Base-by-base conservation (phyloP, 2,113 vertebrate genomes). In the Scartelaos histophorus region DNA sequence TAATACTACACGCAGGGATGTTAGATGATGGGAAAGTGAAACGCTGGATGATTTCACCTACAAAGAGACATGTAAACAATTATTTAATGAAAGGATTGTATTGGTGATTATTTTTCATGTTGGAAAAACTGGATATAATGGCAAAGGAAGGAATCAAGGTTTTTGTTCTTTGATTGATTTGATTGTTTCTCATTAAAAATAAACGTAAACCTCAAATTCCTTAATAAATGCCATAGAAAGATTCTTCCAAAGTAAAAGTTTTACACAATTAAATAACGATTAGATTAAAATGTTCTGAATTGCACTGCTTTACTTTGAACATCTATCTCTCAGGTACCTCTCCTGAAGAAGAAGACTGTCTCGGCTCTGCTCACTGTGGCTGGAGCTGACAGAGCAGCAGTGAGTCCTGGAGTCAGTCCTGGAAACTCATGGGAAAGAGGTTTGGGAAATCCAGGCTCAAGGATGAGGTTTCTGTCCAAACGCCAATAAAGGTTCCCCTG, bases 321-420 rank as follows among this genome's bases (percentile, higher is more conserved):
- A 62, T 7, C 7, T 17, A 7, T 3, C 15, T 60, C 0, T 29
- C 64, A 22, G 69, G 86, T 67, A 97, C 96, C 95, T 86, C 80
- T 93, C 90, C 95, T 97, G 81, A 98, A 97, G 88, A 98, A 98
- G 86, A 94, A 95, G 1, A 97, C 92, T 0, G 93, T 93, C 89
- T 98, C 97, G 0, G 94, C 94, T 80, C 90, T 93, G 71, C 1
- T 90, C 25, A 88, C 92, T 70, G 91, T 85, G 75, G 91, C 94
- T 60, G 95, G 94, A 49, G 93, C 85, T 0, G 95, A 88, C 49
- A 98, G 93, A 0, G 93, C 94, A 49, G 94, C 95, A 1, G 75
- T 87, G 80, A 98, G 94, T 88, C 83, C 91, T 67, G 95, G 95
- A 16, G 74, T 94, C 47, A 97, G 82, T 62, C 96, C 96, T 47